Conservation (phyloP, 2,797 vertebrate species). For the Acipenser transmontanus region DNA sequence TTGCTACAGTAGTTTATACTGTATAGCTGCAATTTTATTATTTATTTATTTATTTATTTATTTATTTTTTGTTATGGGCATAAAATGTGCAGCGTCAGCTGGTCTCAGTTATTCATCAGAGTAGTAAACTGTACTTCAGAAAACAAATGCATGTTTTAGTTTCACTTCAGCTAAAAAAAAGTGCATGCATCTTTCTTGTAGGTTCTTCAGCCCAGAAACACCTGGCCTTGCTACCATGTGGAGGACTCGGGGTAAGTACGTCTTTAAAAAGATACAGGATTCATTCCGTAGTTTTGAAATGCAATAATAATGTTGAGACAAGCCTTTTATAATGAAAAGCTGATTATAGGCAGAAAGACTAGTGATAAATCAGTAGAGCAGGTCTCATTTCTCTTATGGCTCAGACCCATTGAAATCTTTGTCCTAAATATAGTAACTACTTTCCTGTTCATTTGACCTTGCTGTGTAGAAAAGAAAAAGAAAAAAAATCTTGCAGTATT, state of each 20-base stretch:
- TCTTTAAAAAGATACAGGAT: not conserved
- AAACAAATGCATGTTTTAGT: not conserved
- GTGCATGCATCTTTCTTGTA: conserved; percentile 23
- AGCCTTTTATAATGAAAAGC: not conserved
- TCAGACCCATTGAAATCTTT: conserved; percentile 24
- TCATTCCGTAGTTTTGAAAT: not conserved
- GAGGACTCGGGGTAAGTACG: conserved; percentile 65
- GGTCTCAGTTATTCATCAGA: not conserved
- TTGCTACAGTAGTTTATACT: not conserved
- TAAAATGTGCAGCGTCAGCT: not conserved
- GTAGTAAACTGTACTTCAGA: not conserved
- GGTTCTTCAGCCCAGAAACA: conserved; percentile 53
- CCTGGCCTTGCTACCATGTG: conserved; percentile 65
- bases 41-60: not conserved
- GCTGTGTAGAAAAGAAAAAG: conserved; percentile 47
- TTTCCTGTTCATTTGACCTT: conserved; percentile 53
- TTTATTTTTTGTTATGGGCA: not conserved
- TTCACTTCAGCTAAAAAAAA: no score
- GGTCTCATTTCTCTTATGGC: conserved; percentile 6
- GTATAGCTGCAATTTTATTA: not conserved
- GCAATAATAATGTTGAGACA: not conserved
- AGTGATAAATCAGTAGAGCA: conserved; percentile 11
- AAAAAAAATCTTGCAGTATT: conserved; percentile 54
- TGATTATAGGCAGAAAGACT: not conserved
- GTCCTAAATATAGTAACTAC: conserved; percentile 58